Evolutionary conservation across 2,888 invertebrate genomes (phyloP), one percentile per base, ranked within the genome.

Genomic region (Lasioglossum lativentre): DNA sequence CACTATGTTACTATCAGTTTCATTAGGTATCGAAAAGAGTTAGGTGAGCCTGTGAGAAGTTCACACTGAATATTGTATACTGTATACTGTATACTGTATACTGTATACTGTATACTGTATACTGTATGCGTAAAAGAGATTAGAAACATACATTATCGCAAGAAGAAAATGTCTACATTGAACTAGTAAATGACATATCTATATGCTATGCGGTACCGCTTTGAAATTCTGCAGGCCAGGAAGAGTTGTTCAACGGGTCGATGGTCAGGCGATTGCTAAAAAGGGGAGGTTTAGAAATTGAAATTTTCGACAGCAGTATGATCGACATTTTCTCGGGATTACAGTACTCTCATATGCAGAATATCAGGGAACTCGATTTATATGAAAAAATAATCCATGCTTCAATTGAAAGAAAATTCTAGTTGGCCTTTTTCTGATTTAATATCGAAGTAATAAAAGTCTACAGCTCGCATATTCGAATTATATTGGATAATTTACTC

Each of bases 321-420:
- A 52, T 42, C 56, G 38, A 19, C 45, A 82, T 42, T 74, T 74
- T 74, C 45, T 56, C 30, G 66, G 30, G 63, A 63, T 63, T 63
- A 63, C 30, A 5, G 30, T 30, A 63, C 19, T 63, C 30, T 63
- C 30, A 6, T 27, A 63, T 63, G 30, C 30, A 30, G 63, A 34
- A 63, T 63, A 63, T 63, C 63, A 63, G 30, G 30, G 30, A 19
- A 63, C 6, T 66, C 30, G 66, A 19, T 66, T 30, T 66, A 34
- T 66, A 66, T 34, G 66, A 66, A 34, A 66, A 66, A 66, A 34
- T 66, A 16, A 66, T 66, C 30, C 63, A 66, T 5, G 6, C 8
- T 12, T 27, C 63, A 30, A 30, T 63, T 63, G 27, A 19, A 63
- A 63, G 30, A 63, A 63, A 34, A 66, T 66, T 34, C 6, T 34